phyloP scores from a whole-genome alignment of 2,797 vertebrate genomes.

The Setipinna tenuifilis region DNA sequence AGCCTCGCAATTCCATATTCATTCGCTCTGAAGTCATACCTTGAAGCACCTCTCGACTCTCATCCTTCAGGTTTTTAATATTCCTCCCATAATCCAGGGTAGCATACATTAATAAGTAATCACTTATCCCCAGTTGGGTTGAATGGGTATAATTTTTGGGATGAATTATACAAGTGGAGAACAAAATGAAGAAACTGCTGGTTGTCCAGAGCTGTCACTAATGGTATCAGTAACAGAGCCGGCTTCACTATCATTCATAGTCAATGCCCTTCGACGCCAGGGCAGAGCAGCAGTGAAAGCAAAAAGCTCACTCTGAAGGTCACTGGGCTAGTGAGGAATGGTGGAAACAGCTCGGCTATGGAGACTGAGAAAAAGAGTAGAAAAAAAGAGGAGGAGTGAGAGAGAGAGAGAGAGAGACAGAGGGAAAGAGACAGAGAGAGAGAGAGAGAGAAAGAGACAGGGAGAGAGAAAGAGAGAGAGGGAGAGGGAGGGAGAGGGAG shows the following conservation, averaged over 20 bases:
- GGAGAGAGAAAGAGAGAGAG: neutral
- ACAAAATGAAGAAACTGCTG: slow-evolving; percentile 7
- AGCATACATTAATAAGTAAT: slow-evolving; percentile 6
- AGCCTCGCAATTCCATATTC: neutral
- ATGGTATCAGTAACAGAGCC: neutral
- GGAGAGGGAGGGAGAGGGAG: neutral
- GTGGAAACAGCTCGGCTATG: neutral
- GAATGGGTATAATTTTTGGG: slow-evolving; percentile 11
- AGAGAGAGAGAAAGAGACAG: neutral
- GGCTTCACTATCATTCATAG: neutral
- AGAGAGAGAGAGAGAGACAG: neutral
- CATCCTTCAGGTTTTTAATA: neutral
- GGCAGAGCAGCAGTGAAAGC: neutral
- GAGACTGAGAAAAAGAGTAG: neutral
- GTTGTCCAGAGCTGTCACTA: slow-evolving; percentile 4
- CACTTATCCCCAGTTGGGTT: neutral
- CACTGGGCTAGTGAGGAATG: neutral
- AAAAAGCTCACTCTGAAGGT: slow-evolving; percentile 2
- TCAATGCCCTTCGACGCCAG: neutral
- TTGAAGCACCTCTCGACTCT: neutral
- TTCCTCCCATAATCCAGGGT: neutral
- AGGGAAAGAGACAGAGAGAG: neutral
- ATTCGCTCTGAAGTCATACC: slow-evolving; percentile 4
- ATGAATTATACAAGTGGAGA: neutral
- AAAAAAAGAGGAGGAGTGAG: neutral